Conservation (phyloP, 2,797 vertebrate genomes). For the Kryptolebias ocellatus region DNA sequence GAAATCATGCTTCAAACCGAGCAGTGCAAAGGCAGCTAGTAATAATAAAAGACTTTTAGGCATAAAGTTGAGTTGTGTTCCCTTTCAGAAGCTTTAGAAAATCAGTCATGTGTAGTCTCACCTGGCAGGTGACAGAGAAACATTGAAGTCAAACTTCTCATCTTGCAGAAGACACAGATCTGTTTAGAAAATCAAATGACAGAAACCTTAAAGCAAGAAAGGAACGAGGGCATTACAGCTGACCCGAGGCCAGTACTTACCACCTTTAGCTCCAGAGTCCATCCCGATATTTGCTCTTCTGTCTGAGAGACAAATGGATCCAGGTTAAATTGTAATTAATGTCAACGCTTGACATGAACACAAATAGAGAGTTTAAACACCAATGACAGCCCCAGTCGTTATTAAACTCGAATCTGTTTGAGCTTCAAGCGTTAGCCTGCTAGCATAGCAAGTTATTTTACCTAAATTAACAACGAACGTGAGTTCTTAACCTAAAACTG, state of each 20-base stretch:
- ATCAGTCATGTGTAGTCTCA: slow-evolving; percentile 20
- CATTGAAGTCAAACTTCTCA: slow-evolving; percentile 85
- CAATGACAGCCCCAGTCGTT: background rate
- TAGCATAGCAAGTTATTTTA: background rate
- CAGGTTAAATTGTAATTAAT: slow-evolving; percentile 3
- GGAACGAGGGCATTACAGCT: rapidly evolving
- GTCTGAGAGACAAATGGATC: slow-evolving; percentile 4
- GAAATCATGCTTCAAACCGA: background rate
- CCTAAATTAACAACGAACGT: background rate
- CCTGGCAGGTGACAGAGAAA: slow-evolving; percentile 82
- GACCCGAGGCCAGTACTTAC: slow-evolving; percentile 27
- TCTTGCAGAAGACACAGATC: slow-evolving; percentile 71
- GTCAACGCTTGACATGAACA: rapidly evolving
- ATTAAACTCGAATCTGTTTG: background rate
- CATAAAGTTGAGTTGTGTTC: too few species aligned
- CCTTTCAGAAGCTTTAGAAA: background rate
- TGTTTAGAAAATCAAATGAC: slow-evolving; percentile 29
- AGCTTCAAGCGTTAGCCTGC: background rate
- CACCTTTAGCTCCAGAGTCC: slow-evolving; percentile 49
- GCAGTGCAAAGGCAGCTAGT: background rate
- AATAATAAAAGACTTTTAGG: background rate
- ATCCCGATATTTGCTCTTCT: slow-evolving; percentile 37
- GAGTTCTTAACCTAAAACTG: background rate
- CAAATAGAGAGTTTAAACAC: background rate
- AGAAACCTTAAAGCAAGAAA: background rate